Percentiles rank a stretch among this genome's conserved stretches.
These are phyloP conservation scores for Equus przewalskii DNA, from an alignment of 2,113 vertebrate species.

Conservation along the genomic window DNA sequence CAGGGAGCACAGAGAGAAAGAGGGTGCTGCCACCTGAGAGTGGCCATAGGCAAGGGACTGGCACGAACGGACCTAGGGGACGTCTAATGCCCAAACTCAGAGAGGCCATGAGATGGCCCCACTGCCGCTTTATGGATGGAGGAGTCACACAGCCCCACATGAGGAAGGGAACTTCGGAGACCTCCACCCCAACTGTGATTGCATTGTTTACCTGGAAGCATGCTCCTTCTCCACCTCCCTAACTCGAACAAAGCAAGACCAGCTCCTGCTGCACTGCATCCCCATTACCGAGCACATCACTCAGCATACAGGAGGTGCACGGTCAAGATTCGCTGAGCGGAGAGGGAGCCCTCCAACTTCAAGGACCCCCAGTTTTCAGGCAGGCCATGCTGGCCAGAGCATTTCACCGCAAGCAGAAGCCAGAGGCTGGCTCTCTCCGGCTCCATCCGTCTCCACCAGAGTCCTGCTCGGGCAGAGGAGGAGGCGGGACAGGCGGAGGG, in stretches of 20 bases:
- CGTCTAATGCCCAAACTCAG: neutral
- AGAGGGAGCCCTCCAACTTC: neutral
- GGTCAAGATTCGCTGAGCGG: too few relatives aligned
- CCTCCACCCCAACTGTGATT: neutral
- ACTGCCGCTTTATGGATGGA: neutral
- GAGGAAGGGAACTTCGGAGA: neutral
- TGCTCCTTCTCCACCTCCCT: neutral
- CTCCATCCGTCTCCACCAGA: neutral
- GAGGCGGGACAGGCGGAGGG: neutral
- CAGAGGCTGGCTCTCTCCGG: neutral
- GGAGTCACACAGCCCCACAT: neutral
- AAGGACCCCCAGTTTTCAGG: neutral
- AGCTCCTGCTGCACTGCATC: neutral
- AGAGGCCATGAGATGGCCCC: neutral
- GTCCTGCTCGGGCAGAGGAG: neutral
- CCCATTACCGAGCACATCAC: neutral
- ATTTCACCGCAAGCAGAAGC: neutral
- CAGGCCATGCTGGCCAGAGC: neutral
- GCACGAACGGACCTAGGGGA: neutral
- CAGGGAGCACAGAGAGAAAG: neutral
- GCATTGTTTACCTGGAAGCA: accelerated
- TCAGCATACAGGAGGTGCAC: neutral
- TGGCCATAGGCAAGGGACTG: neutral
- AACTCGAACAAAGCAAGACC: neutral
- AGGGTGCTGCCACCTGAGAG: neutral